Evolutionary conservation across 1,140 invertebrate genomes (phyloP), one percentile per base, ranked within the genome.

Genomic region (Episyrphus balteatus): DNA sequence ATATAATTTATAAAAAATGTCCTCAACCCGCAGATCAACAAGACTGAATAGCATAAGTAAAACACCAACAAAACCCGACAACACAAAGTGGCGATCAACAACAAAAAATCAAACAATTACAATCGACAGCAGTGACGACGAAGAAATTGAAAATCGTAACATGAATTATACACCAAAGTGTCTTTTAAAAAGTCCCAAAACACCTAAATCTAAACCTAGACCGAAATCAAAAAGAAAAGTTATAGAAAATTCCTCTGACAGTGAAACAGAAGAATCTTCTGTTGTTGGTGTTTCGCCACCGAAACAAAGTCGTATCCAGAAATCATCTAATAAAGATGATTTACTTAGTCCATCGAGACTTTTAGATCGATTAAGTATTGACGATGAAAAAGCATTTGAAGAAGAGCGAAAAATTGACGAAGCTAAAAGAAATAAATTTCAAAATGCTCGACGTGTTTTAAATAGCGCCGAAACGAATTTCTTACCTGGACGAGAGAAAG

Each of bases 401-500:
- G 30, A 37, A 40, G n/a, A 37, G 45, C 12, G 44, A 49, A 14
- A 45, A 45, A 18, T 30, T 42, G 26, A 33, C 34, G n/a, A 42
- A 15, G 12, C 40, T 2, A 54, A 36, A 37, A 33, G 55, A 52
- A 58, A 50, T 40, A 74, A 71, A 55, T 80, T 78, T 55, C 71
- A 74, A 44, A 73, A 69, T 55, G 78, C 78, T 2, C 68, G 76
- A 33, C 70, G 80, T 61, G 81, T 79, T 0, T 69, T 91, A 1
- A 84, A 89, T 60, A 84, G 83, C 51, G 75, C 79, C 5, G 68
- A 75, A 37, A 81, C 86, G 8, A 73, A 75, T 17, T 67, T 71
- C 44, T 65, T 96, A 41, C 78, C 86, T 14, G 83, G 89, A 9
- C 71, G 94, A 47, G 86, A 94, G 58, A 69, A 74, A 38, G 86